These are phyloP conservation scores for Anomalospiza imberbis DNA, from an alignment of 2,797 vertebrate genomes.

Conservation along the genomic window DNA sequence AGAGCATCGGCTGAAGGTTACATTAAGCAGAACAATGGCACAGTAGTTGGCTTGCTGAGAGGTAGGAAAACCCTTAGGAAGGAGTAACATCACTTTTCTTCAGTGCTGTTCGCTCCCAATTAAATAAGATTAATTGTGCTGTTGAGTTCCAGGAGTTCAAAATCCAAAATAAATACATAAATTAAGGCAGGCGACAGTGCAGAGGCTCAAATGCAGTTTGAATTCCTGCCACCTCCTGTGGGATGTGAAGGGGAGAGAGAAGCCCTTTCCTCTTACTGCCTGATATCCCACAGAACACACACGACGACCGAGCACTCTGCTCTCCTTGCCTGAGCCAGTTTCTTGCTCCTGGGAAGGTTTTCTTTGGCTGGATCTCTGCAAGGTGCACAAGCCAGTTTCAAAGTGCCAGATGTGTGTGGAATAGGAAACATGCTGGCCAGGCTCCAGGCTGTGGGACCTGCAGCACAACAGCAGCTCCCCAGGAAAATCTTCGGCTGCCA, in stretches of 20 bases:
- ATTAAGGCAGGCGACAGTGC: slow-evolving; percentile 31
- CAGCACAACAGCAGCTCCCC: slow-evolving; percentile 29
- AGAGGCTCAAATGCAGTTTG: neutral
- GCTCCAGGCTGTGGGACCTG: slow-evolving; percentile 56
- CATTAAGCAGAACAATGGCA: slow-evolving; percentile 29
- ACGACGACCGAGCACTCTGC: rapidly evolving
- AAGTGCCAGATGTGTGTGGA: slow-evolving; percentile 57
- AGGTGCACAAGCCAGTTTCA: slow-evolving; percentile 51
- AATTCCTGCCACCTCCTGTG: slow-evolving; percentile 20
- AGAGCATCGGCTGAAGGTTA: slow-evolving; percentile 45
- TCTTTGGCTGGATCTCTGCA: slow-evolving; percentile 53
- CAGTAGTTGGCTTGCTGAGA: slow-evolving; percentile 47
- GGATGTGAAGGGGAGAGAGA: neutral
- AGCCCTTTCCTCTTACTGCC: neutral
- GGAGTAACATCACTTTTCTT: slow-evolving; percentile 30
- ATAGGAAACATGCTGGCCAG: slow-evolving; percentile 31
- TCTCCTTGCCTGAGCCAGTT: neutral
- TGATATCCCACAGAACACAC: neutral
- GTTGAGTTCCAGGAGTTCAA: slow-evolving; percentile 19
- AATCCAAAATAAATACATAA: slow-evolving; percentile 67
- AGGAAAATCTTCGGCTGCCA: slow-evolving; percentile 47
- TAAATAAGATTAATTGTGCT: slow-evolving; percentile 57
- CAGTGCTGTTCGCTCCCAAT: neutral
- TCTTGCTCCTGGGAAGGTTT: slow-evolving; percentile 36
- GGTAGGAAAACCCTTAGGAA: slow-evolving; percentile 46